Conservation (phyloP, 2,113 vertebrate species). For the Grammomys dolichurus region DNA sequence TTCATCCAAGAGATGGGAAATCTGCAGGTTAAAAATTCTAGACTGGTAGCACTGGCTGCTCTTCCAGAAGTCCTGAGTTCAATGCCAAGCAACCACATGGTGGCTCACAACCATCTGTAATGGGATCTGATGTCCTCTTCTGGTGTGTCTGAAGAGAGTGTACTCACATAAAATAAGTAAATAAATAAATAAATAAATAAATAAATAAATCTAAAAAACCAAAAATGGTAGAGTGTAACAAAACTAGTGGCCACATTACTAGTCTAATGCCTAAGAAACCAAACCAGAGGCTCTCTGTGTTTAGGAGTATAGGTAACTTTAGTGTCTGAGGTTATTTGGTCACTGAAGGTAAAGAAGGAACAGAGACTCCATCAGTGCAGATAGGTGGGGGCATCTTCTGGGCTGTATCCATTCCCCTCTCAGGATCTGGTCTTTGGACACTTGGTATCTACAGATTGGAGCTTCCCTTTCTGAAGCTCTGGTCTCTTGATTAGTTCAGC, state of each 20-base stretch:
- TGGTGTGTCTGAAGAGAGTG: too few relatives aligned
- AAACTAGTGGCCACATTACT: background rate
- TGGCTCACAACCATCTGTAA: too few relatives aligned
- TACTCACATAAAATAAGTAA: too few relatives aligned
- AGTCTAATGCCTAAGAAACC: accelerated
- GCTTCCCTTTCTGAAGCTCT: background rate
- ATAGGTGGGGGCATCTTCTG: background rate
- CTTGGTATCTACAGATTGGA: accelerated
- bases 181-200: too few relatives aligned
- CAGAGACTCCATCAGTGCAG: background rate
- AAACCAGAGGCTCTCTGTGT: too few relatives aligned
- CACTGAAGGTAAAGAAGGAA: accelerated
- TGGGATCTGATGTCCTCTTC: too few relatives aligned
- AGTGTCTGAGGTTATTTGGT: background rate
- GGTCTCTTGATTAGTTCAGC: background rate
- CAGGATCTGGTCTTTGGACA: background rate
- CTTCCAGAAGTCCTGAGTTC: too few relatives aligned
- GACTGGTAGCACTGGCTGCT: too few relatives aligned
- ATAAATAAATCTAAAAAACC: too few relatives aligned
- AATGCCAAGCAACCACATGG: too few relatives aligned
- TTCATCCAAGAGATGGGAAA: background rate
- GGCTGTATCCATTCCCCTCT: too few relatives aligned
- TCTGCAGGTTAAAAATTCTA: background rate
- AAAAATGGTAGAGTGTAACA: too few relatives aligned
- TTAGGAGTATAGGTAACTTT: background rate